Percentiles rank a stretch among this genome's conserved stretches.
phyloP scores from a whole-genome alignment of 35 echinoderm and acorn worm genomes.

The Ophioderma brevispina region DNA sequence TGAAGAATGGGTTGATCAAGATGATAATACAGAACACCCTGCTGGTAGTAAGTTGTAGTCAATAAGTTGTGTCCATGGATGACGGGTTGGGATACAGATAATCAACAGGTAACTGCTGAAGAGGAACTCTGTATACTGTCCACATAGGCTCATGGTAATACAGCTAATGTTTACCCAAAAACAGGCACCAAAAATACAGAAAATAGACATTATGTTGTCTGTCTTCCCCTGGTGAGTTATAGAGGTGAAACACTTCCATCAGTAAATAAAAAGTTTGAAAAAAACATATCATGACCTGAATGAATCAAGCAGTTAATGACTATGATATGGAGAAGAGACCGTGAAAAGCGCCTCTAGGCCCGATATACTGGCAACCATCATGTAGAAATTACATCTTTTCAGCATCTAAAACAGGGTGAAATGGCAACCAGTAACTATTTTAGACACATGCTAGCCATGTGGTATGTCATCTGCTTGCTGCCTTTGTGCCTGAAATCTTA shows the following conservation, averaged over 20 bases:
- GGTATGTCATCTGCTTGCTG: too few relatives aligned
- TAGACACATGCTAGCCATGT: too few relatives aligned
- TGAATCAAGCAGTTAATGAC: neutral
- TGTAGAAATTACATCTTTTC: too few relatives aligned
- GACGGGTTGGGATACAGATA: neutral
- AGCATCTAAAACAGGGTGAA: too few relatives aligned
- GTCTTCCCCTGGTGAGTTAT: neutral
- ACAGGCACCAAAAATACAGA: neutral
- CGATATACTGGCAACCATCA: too few relatives aligned
- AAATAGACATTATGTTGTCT: neutral
- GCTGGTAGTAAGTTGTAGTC: too few relatives aligned
- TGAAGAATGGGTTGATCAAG: too few relatives aligned
- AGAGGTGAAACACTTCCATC: neutral
- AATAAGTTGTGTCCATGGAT: too few relatives aligned
- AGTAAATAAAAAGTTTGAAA: neutral
- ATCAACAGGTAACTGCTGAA: neutral
- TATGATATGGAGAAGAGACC: neutral
- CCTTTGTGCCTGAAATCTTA: too few relatives aligned
- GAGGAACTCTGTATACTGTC: neutral
- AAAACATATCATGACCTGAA: neutral
- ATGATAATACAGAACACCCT: too few relatives aligned
- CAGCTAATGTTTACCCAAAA: neutral
- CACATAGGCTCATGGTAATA: neutral
- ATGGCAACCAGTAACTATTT: too few relatives aligned
- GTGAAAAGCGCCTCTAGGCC: too few relatives aligned